Evolutionary conservation across 2,113 vertebrate genomes (phyloP).

Genomic region (Rousettus leschenaultii): DNA sequence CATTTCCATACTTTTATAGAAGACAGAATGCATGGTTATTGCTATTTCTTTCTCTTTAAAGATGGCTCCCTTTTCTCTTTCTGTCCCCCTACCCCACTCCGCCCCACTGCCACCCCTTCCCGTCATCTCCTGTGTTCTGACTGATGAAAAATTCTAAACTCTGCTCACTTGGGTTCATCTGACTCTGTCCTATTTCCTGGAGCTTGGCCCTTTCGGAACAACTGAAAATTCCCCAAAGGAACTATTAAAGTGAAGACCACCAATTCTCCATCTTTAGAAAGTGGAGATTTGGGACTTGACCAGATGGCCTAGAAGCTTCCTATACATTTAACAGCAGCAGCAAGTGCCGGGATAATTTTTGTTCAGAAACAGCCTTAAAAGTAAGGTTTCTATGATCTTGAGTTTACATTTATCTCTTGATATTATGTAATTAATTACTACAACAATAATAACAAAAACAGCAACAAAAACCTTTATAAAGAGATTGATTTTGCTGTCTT

Average conservation of each 20-base stretch:
- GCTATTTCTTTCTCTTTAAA: not conserved
- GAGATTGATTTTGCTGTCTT: not conserved
- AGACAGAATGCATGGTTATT: not conserved
- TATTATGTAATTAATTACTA: not conserved
- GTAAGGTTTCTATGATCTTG: not conserved
- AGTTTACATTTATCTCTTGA: not conserved
- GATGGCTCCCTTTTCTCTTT: not conserved
- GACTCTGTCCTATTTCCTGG: not conserved
- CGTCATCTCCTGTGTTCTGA: not conserved
- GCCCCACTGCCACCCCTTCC: not conserved
- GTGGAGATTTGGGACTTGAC: not conserved
- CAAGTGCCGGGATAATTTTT: not conserved
- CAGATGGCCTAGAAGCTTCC: not conserved
- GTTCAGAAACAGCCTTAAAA: not conserved
- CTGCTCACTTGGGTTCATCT: not conserved
- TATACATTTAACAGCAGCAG: not conserved
- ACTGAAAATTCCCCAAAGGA: not conserved
- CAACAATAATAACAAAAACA: not conserved
- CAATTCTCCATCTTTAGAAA: not conserved
- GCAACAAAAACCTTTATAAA: not conserved
- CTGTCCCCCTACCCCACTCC: no score
- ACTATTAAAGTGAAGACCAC: not conserved
- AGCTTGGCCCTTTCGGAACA: not conserved
- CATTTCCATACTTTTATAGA: not conserved
- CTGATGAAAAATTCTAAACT: not conserved